Conservation (phyloP, 2,113 vertebrate species). For the Macaca mulatta region DNA sequence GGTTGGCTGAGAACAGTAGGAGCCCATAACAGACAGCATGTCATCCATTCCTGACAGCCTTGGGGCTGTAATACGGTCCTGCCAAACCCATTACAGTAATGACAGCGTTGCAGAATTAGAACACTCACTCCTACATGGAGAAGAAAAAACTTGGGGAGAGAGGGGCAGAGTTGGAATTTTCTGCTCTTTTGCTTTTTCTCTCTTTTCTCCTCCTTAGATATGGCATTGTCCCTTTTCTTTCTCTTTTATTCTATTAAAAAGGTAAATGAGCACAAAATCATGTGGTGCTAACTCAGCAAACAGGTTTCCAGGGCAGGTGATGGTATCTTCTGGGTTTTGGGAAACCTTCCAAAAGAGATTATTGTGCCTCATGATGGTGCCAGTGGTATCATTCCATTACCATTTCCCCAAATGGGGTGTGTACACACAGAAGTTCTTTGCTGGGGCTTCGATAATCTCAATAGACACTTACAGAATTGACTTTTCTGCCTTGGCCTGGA, state of each 20-base stretch:
- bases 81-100: slow-evolving; percentile 70
- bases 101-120: slow-evolving; percentile 74
- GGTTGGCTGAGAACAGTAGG: slow-evolving; percentile 64
- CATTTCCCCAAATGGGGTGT: neutral
- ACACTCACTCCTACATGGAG: slow-evolving; percentile 54
- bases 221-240: neutral
- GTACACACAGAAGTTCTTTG: neutral
- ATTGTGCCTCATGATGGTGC: neutral
- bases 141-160: neutral
- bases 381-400: neutral
- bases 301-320: neutral
- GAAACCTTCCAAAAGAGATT: neutral
- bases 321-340: neutral
- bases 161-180: neutral
- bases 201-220: neutral
- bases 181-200: slow-evolving; percentile 1
- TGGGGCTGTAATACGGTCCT: slow-evolving; percentile 67
- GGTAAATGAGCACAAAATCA: neutral
- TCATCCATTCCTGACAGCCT: slow-evolving; percentile 75
- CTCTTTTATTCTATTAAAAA: slow-evolving; percentile 9
- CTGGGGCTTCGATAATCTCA: neutral
- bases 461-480: slow-evolving; percentile 17
- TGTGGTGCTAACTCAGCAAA: neutral
- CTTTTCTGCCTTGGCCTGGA: slow-evolving; percentile 51
- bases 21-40: slow-evolving; percentile 61